phyloP scores from a whole-genome alignment of 92 coral and sea anemone species.

The Paramuricea clavata region DNA sequence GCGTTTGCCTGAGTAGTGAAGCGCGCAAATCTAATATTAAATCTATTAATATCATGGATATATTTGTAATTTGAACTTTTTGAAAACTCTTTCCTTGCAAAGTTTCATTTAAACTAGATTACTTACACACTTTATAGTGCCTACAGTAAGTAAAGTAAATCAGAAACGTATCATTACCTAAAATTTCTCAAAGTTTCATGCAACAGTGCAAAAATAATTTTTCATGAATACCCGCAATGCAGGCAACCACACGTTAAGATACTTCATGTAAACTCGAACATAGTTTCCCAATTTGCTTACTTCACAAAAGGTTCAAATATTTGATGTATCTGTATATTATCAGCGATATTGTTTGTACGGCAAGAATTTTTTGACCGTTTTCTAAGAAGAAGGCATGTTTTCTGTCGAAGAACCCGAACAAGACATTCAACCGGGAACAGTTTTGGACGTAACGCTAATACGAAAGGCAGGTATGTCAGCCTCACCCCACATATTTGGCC shows the following conservation, averaged over 20 bases:
- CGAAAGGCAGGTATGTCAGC: constrained; percentile 28
- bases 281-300: constrained; percentile 16
- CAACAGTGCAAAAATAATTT: no score
- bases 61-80: not conserved
- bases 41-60: no score
- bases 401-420: constrained; percentile 19
- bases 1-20: constrained; percentile 7
- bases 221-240: not conserved
- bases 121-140: not conserved
- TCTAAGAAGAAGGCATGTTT: constrained; percentile 2
- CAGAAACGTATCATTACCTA: not conserved
- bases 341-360: not conserved
- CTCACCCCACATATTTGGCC: no score
- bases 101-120: not conserved
- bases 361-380: not conserved
- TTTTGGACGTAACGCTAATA: constrained; percentile 1
- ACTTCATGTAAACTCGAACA: constrained; percentile 24
- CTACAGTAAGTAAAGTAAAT: not conserved
- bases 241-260: no score
- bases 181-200: not conserved
- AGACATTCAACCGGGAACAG: constrained; percentile 35
- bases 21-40: not conserved
- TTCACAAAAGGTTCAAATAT: not conserved
- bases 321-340: not conserved
- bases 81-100: not conserved